phyloP scores from a whole-genome alignment of 2,797 vertebrate species.

The Sciaenops ocellatus region DNA sequence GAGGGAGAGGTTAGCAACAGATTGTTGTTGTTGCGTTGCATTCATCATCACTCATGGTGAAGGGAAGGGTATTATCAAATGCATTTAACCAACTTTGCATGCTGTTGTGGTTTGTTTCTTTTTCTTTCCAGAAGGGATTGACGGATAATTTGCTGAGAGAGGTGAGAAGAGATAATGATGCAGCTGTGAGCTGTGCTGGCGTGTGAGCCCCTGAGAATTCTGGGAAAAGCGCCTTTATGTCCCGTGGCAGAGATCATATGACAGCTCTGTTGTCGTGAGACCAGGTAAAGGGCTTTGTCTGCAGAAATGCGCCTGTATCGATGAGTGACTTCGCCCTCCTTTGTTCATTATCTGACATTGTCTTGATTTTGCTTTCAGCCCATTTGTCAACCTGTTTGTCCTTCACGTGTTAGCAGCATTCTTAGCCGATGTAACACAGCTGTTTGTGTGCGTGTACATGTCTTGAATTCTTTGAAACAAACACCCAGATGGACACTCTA shows the following conservation, averaged over 20 bases:
- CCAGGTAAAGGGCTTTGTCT: slow-evolving; percentile 34
- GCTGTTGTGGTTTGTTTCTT: no score
- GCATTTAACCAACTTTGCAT: slow-evolving; percentile 38
- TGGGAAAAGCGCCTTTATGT: slow-evolving; percentile 64
- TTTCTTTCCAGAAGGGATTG: slow-evolving; percentile 37
- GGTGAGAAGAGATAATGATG: slow-evolving; percentile 72
- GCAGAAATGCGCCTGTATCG: slow-evolving; percentile 34
- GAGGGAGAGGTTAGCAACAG: slow-evolving; percentile 14
- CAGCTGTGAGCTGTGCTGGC: slow-evolving; percentile 44
- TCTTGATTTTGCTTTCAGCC: slow-evolving; percentile 13
- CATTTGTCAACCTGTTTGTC: slow-evolving; percentile 35
- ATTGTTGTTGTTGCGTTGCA: slow-evolving; percentile 7
- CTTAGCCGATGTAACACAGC: slow-evolving; percentile 21
- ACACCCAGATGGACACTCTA: slow-evolving; percentile 63
- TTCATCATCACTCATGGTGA: slow-evolving; percentile 2
- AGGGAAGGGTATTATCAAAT: slow-evolving; percentile 16
- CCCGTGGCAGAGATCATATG: slow-evolving; percentile 52
- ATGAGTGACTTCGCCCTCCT: slow-evolving; percentile 37
- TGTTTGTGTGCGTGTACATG: slow-evolving; percentile 19
- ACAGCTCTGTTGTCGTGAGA: slow-evolving; percentile 47
- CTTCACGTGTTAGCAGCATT: slow-evolving; percentile 21
- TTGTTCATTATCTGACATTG: slow-evolving; percentile 8
- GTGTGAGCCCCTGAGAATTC: slow-evolving; percentile 66
- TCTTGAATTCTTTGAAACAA: slow-evolving; percentile 61
- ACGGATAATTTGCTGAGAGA: slow-evolving; percentile 50